phyloP scores from a whole-genome alignment of 2,797 vertebrate species.

The Gymnothorax reevesii region DNA sequence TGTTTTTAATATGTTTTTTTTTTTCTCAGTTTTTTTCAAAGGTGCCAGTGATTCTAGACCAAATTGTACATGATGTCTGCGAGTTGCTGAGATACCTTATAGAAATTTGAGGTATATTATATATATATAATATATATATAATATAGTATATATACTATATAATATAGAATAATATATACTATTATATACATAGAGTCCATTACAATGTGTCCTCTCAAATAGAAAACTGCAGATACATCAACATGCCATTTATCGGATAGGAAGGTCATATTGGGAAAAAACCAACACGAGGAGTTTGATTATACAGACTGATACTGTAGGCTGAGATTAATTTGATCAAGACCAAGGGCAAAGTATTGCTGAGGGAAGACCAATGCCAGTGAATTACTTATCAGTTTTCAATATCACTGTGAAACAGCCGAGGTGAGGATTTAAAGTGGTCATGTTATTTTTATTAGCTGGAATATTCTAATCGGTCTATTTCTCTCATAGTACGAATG shows the following conservation, averaged over 20 bases:
- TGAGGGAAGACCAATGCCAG: background rate
- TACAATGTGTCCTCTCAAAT: background rate
- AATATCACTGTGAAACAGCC: background rate
- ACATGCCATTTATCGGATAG: background rate
- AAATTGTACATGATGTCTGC: no score
- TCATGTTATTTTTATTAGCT: background rate
- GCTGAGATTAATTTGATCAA: background rate
- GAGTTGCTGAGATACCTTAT: no score
- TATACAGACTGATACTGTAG: background rate
- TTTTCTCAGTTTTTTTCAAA: no score
- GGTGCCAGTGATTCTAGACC: no score
- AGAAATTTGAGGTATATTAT: no score
- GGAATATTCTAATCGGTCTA: background rate
- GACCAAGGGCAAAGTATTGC: background rate
- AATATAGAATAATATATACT: background rate
- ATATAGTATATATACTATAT: no score
- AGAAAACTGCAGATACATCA: background rate
- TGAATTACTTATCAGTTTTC: slow-evolving; percentile 9
- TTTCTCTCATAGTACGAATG: background rate
- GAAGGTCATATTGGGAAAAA: slow-evolving; percentile 1
- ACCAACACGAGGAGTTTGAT: background rate
- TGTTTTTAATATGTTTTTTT: no score
- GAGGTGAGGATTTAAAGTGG: background rate
- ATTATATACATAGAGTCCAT: background rate
- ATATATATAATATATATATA: no score